Evolutionary conservation across 2,113 vertebrate species (phyloP), one percentile per base, ranked within the genome.

Genomic region (Argyrosomus japonicus): DNA sequence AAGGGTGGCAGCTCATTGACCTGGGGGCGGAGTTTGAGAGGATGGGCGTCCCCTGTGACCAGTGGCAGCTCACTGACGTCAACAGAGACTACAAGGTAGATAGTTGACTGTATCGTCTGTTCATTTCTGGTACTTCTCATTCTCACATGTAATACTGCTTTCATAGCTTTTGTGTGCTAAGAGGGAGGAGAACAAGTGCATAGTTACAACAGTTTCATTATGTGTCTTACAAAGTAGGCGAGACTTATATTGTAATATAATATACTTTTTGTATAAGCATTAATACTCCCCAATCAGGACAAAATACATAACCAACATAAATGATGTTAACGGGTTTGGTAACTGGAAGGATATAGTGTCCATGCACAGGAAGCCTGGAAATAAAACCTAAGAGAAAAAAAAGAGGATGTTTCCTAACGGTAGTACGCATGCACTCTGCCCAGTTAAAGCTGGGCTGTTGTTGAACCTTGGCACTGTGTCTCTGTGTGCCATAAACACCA

Each of bases 31-130:
- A 99, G 84, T 99, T 97, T 84, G 95, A 96, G 90, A 95, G 98
- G 67, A 99, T 99, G 98, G 98, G 97, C 0, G 96, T 99, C 77
- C 97, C 97, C 71, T 97, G 96, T 77, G 93, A 96, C 85, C 94
- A 97, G 75, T 99, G 98, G 98, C 97, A 99, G 81, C 92, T 98
- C 84, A 97, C 97, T 0, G 96, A 99, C 48, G 97, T 97, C 83
- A 99, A 99, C 92, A 93, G 97, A 84, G 95, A 98, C 27, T 99
- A 97, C 90, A 98, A 99, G 96, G 98, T 97, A 78, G n/a, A 65
- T 17, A 25, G 36, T 56, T 11, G 9, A 12, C 25, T 17, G 18
- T 27, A 2, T 45, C 1, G 36, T 8, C 45, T 40, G 4, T 54
- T n/a, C 56, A 1, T 21, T 64, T 19, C 10, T 47, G 6, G 15